Evolutionary conservation across 2,888 invertebrate species (phyloP), one percentile per base, ranked within the genome.

Genomic region (Eumerus sabulonum): DNA sequence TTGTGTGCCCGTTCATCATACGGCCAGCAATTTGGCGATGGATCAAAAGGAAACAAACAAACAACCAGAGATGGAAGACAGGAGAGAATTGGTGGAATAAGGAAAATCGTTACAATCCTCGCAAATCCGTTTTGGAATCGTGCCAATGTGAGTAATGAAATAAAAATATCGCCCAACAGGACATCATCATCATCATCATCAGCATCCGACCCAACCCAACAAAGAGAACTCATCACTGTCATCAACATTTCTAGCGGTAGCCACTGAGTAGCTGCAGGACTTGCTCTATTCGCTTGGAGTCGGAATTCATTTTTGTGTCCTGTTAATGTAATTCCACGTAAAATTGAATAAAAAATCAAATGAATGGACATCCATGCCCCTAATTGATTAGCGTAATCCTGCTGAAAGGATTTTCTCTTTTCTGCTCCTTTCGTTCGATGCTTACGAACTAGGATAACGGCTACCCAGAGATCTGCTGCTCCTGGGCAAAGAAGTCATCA

Each of bases 131-230:
- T 62, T 53, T 76, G 76, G 76, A 54, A 5, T 47, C 38, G 17
- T 62, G 76, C 76, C 76, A 76, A 64, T 35, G 56, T 60, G 50
- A 74, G 66, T 71, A 76, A 76, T 76, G 70, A 71, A 76, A 76
- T 76, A 53, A 70, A 70, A 76, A 64, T 48, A 60, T 60, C 42
- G 44, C n/a, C 44, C 42, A 7, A 27, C 7, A 27, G 27, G 27
- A 27, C 27, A 27, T 4, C 27, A 7, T 27, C n/a, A n/a, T n/a
- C n/a, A n/a, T n/a, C n/a, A n/a, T n/a, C n/a, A n/a, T n/a, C n/a
- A n/a, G n/a, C n/a, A n/a, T n/a, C n/a, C n/a, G n/a, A 51, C 14
- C 53, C 47, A 47, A 48, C 11, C 48, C 48, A 14, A 27, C 60
- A 59, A 51, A 50, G 12, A 2, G 27, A 7, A 4, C 7, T 7